These are phyloP conservation scores for Ginglymostoma cirratum DNA, from an alignment of 2,113 vertebrate species.

Conservation along the genomic window DNA sequence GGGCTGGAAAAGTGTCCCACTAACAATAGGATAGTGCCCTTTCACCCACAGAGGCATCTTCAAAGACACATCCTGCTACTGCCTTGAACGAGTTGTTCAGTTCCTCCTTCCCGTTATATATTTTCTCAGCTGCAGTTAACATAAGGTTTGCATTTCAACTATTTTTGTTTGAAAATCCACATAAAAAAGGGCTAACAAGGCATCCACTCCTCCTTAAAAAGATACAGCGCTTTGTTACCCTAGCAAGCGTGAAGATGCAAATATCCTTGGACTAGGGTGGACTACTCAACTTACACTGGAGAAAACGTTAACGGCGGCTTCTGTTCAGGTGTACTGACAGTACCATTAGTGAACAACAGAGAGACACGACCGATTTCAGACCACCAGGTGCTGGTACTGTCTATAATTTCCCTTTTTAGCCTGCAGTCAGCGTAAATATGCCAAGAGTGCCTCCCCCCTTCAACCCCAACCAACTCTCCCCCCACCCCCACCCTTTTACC, in stretches of 20 bases:
- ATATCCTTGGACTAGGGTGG: too few relatives aligned
- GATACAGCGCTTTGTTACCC: not conserved
- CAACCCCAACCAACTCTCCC: not conserved
- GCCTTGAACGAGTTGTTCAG: not conserved
- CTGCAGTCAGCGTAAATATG: not conserved
- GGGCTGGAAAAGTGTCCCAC: not conserved
- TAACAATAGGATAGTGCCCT: not conserved
- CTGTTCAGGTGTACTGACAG: not conserved
- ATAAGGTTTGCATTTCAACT: not conserved
- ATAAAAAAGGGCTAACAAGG: not conserved
- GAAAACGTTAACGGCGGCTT: not conserved
- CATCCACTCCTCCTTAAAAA: not conserved
- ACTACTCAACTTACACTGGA: not conserved
- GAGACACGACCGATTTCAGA: not conserved
- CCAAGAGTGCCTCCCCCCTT: not conserved
- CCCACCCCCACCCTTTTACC: not conserved
- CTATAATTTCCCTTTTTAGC: not conserved
- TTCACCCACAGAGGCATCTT: not conserved
- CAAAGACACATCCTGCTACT: not conserved
- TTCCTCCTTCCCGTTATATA: not conserved
- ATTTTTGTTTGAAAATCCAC: not conserved
- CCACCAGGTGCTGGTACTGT: not conserved
- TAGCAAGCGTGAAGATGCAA: not conserved
- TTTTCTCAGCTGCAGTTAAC: not conserved
- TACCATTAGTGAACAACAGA: not conserved